Percentiles rank a stretch among this genome's conserved stretches.
Evolutionary conservation across 1,140 invertebrate species (phyloP).

Genomic region (Magallana ariakensis): DNA sequence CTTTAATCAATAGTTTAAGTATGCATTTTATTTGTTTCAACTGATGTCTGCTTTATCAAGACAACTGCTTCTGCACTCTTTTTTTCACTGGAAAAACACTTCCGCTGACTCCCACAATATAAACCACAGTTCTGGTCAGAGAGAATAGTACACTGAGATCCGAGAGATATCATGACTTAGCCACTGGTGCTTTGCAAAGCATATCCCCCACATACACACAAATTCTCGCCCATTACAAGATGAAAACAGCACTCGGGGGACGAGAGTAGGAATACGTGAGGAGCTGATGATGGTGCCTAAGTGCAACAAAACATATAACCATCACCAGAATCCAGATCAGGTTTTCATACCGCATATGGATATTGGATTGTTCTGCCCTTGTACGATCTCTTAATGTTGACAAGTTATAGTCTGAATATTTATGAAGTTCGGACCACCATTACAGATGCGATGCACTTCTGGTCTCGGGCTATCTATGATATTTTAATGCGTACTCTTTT

Average conservation of each 20-base stretch:
- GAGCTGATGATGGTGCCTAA: background rate
- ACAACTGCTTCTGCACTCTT: background rate
- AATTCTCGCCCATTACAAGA: background rate
- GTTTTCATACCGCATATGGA: background rate
- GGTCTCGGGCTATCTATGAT: background rate
- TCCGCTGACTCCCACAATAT: slow-evolving; percentile 13
- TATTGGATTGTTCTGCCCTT: background rate
- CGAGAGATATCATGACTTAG: background rate
- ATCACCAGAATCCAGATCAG: background rate
- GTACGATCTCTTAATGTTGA: background rate
- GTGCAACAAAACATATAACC: background rate
- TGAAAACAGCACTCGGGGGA: background rate
- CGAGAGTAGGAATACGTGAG: background rate
- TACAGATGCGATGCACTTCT: background rate
- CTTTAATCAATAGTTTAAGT: background rate
- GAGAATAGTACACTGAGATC: background rate
- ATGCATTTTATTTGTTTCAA: background rate
- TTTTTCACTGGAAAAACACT: background rate
- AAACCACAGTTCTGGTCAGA: background rate
- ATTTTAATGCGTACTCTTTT: slow-evolving; percentile 12
- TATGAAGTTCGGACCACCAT: background rate
- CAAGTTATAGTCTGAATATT: slow-evolving; percentile 1
- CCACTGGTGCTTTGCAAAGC: background rate
- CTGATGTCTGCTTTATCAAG: background rate
- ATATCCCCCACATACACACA: background rate